Percentiles rank a stretch among this genome's conserved stretches.
Conservation (phyloP, 2,888 invertebrate species). For the Calameuta idolon region DNA sequence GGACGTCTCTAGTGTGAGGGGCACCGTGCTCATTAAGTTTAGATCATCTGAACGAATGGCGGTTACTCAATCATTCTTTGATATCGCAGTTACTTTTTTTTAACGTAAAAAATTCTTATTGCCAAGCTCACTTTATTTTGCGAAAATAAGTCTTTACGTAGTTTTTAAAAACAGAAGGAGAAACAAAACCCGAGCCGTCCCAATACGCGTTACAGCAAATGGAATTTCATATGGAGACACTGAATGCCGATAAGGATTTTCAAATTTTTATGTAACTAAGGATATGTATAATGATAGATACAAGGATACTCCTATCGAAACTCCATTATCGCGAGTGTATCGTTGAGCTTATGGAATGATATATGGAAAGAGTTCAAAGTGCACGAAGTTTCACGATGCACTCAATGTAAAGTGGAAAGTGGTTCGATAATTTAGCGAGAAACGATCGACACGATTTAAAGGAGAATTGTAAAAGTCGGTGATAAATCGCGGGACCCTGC, state of each 20-base stretch:
- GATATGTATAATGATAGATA: not conserved
- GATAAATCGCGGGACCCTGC: not conserved
- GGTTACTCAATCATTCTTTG: not conserved
- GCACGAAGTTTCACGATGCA: not conserved
- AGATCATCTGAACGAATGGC: not conserved
- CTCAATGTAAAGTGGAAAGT: not conserved
- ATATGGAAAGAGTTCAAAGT: not conserved
- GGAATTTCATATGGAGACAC: not conserved
- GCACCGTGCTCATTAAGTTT: not conserved
- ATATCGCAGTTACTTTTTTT: not conserved
- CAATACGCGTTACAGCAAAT: too few relatives aligned
- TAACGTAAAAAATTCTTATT: not conserved
- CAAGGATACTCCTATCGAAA: not conserved
- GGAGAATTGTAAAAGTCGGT: not conserved
- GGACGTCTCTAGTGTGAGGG: slow-evolving; percentile 29
- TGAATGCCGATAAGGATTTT: not conserved
- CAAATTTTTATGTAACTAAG: not conserved
- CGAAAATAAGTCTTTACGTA: not conserved
- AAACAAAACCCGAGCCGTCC: too few relatives aligned
- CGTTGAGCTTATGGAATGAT: not conserved
- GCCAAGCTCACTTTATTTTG: not conserved
- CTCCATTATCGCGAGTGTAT: not conserved
- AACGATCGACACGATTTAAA: not conserved
- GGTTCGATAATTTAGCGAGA: not conserved
- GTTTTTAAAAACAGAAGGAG: not conserved